Evolutionary conservation across 2,113 vertebrate species (phyloP), one percentile per base, ranked within the genome.

Genomic region (Saguinus midas): DNA sequence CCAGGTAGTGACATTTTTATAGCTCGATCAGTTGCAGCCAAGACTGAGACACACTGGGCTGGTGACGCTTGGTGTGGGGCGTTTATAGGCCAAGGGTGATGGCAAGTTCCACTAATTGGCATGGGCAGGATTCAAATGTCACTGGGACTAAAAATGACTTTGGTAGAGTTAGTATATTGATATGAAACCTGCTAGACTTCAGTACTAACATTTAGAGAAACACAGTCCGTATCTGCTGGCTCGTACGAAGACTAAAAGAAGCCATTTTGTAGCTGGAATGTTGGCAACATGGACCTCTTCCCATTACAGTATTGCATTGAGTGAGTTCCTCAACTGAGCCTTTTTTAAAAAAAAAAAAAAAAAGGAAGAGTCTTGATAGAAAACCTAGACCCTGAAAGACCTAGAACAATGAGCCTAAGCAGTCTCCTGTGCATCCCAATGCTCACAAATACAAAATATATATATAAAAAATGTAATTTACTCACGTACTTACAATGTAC

Each of bases 261-360:
- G 43, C 7, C 70, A 94, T 66, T 64, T 95, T 55, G 20, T 79
- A 72, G 73, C 45, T 57, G 9, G 45, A 82, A 80, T 79, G 61
- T 48, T 79, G 50, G 45, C 14, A 68, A 6, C 21, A 21, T n/a
- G 40, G n/a, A n/a, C 35, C 21, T 81, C 57, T 76, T 96, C 66
- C 79, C 58, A 91, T 25, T 50, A 64, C 35, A n/a, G 52, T 82
- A 94, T 72, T 94, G 12, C 43, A 91, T 70, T 83, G 70, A 90
- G 17, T 68, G 20, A 82, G 40, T 37, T 94, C 55, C 55, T 88
- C 68, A 86, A 86, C 25, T 91, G 35, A 94, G 23, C 23, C 9
- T 32, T 66, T 16, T 52, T 50, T 79, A 17, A 6, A 73, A 43
- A 95, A 87, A 20, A 25, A 35, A 40, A 17, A 6, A 73, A 43